Conservation (phyloP, 2,113 vertebrate genomes). For the Smithornis capensis region DNA sequence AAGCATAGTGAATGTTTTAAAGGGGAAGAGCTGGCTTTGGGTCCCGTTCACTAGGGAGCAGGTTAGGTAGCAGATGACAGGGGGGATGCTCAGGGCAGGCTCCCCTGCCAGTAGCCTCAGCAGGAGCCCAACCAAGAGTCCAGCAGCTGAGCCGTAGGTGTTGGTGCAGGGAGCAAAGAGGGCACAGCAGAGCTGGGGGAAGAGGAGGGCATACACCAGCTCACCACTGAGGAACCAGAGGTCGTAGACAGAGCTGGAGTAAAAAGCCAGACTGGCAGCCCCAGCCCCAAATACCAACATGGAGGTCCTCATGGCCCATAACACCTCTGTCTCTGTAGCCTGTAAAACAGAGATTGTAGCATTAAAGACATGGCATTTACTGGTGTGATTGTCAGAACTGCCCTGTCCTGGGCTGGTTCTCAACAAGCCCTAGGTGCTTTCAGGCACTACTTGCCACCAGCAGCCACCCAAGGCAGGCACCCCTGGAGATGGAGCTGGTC, state of each 20-base stretch:
- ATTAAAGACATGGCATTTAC: not conserved
- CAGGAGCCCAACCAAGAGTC: conserved; percentile 70
- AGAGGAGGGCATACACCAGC: conserved; percentile 81
- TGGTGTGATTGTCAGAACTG: not conserved
- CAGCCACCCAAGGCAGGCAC: not conserved
- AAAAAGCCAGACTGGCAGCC: conserved; percentile 75
- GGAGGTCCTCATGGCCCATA: conserved; percentile 79
- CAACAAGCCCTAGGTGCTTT: not conserved
- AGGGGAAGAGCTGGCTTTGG: conserved; percentile 74
- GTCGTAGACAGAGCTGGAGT: conserved; percentile 77
- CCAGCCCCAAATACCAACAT: conserved; percentile 74
- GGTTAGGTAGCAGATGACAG: conserved; percentile 68
- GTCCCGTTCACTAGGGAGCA: conserved; percentile 58
- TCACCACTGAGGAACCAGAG: conserved; percentile 85
- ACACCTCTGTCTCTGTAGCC: conserved; percentile 80
- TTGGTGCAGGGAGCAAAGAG: conserved; percentile 78
- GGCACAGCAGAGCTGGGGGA: conserved; percentile 82
- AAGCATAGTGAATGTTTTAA: conserved; percentile 77
- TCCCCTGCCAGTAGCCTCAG: conserved; percentile 79
- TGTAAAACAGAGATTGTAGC: conserved; percentile 31
- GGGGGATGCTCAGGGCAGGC: conserved; percentile 67
- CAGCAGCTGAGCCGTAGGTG: conserved; percentile 72
- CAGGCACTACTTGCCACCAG: not conserved
- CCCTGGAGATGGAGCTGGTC: not conserved
- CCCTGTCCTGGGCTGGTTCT: not conserved